phyloP scores from a whole-genome alignment of 2,888 invertebrate species.

The Macaria liturata region DNA sequence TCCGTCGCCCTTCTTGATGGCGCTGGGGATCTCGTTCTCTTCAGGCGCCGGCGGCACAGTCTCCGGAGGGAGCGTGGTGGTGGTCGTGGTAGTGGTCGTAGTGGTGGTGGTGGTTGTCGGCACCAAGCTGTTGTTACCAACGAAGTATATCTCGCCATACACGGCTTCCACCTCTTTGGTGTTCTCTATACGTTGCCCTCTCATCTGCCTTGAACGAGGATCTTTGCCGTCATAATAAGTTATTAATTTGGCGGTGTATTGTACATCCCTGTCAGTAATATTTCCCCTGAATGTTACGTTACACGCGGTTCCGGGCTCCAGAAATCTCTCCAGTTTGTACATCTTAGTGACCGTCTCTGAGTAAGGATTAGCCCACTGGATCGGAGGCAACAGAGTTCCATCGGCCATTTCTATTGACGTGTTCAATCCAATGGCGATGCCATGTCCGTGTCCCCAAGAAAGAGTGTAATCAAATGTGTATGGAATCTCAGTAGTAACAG shows the following conservation, averaged over 20 bases:
- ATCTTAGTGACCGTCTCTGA: conserved; percentile 82
- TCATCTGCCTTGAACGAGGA: conserved; percentile 82
- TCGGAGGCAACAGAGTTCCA: conserved; percentile 81
- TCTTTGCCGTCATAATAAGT: conserved; percentile 87
- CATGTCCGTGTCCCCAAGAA: conserved; percentile 92
- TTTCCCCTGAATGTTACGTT: conserved; percentile 91
- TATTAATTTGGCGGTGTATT: conserved; percentile 88
- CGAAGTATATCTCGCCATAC: conserved; percentile 90
- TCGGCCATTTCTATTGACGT: conserved; percentile 85
- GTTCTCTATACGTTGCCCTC: conserved; percentile 86
- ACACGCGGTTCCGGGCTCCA: conserved; percentile 91
- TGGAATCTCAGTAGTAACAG: conserved; percentile 88
- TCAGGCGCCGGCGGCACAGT: conserved; percentile 78
- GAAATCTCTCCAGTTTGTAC: conserved; percentile 84
- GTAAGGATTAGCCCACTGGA: conserved; percentile 87
- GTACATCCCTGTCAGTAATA: conserved; percentile 88
- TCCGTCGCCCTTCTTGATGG: conserved; percentile 54
- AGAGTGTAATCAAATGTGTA: conserved; percentile 88
- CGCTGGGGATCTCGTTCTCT: conserved; percentile 66
- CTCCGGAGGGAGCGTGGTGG: conserved; percentile 78
- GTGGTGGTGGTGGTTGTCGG: conserved; percentile 89
- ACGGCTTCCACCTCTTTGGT: conserved; percentile 88
- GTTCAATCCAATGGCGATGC: conserved; percentile 87
- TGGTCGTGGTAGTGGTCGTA: conserved; percentile 85
- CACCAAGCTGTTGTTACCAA: conserved; percentile 89